These are phyloP conservation scores for Escarpia spicata DNA, from an alignment of 2,888 invertebrate genomes.

Conservation along the genomic window DNA sequence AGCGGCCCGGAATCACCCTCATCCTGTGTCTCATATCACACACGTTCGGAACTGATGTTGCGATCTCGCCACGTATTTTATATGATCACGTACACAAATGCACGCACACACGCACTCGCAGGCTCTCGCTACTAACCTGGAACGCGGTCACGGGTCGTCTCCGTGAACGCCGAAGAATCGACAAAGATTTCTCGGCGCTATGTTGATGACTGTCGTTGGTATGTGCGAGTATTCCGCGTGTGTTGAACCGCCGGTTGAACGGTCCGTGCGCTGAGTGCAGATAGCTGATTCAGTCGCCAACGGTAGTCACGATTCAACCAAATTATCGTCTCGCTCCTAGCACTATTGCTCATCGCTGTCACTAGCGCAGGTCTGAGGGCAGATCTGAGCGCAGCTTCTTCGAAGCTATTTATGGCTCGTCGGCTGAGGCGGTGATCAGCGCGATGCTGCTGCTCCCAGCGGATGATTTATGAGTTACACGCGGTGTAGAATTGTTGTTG, in stretches of 20 bases:
- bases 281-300: not conserved
- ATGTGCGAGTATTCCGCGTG: not conserved
- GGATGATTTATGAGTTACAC: not conserved
- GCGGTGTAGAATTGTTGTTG: not conserved
- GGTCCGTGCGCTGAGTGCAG: not conserved
- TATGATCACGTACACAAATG: not conserved
- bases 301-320: conserved; percentile 6
- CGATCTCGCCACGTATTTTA: not conserved
- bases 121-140: not conserved
- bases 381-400: not conserved
- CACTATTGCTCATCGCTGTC: not conserved
- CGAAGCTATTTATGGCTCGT: not conserved
- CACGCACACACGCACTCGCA: not conserved
- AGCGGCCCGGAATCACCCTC: not conserved
- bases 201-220: not conserved
- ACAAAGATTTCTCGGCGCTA: not conserved
- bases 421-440: not conserved
- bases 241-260: not conserved
- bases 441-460: not conserved
- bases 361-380: not conserved
- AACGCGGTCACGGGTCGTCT: not conserved
- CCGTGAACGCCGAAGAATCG: not conserved
- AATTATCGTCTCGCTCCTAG: not conserved
- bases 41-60: not conserved
- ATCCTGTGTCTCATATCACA: not conserved